Conservation (phyloP, 2,888 invertebrate species). For the Lamellibrachia columna region DNA sequence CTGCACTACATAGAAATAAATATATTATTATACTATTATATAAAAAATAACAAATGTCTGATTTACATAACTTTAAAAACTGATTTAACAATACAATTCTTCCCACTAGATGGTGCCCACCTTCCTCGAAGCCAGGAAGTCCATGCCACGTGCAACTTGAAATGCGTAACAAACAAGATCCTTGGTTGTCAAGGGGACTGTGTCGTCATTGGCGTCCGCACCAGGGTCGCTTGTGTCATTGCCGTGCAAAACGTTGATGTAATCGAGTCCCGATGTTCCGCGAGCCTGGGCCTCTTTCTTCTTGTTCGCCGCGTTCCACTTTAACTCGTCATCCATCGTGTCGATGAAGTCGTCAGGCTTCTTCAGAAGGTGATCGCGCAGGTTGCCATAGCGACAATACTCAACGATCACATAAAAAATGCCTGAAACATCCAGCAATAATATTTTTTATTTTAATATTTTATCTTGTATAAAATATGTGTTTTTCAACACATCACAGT, state of each 20-base stretch:
- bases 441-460: background rate
- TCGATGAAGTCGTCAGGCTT: conserved; percentile 70
- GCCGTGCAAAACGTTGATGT: conserved; percentile 7
- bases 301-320: conserved; percentile 23
- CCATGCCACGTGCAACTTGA: conserved; percentile 95
- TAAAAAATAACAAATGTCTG: too few relatives aligned
- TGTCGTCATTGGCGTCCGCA: conserved; percentile 26
- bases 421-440: conserved; percentile 73
- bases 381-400: conserved; percentile 90
- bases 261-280: background rate
- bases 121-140: conserved; percentile 88
- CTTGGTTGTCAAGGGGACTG: conserved; percentile 71
- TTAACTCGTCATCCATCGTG: conserved; percentile 54
- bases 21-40: too few relatives aligned
- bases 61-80: too few relatives aligned
- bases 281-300: conserved; percentile 1
- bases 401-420: conserved; percentile 93
- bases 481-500: background rate
- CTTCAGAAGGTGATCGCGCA: conserved; percentile 85
- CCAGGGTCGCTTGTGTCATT: background rate
- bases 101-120: conserved; percentile 73
- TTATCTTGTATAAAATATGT: too few relatives aligned
- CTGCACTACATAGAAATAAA: too few relatives aligned
- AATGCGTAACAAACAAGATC: conserved; percentile 90
- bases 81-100: background rate